Conservation (phyloP, 2,888 invertebrate species). For the Barypeithes pellucidus region DNA sequence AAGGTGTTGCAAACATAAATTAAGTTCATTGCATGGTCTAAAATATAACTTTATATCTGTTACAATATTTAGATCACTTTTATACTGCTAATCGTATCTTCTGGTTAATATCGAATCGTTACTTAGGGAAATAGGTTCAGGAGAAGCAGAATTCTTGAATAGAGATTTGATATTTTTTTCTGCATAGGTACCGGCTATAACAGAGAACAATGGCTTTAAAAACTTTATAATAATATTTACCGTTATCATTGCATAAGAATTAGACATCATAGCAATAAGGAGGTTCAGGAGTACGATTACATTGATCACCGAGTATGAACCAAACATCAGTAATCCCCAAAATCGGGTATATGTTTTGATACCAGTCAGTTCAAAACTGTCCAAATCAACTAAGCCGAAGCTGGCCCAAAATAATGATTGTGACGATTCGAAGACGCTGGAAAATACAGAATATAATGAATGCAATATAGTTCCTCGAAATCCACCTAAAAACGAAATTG, state of each 20-base stretch:
- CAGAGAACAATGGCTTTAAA: no score
- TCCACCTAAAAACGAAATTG: no score
- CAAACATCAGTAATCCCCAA: constrained; percentile 97
- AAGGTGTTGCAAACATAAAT: no score
- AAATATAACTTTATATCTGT: no score
- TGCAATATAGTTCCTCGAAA: no score
- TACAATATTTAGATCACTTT: no score
- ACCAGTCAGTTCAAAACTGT: constrained; percentile 89
- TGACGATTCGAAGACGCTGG: constrained; percentile 92
- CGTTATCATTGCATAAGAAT: constrained; percentile 93
- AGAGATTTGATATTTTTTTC: no score
- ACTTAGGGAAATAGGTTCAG: neutral
- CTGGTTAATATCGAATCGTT: no score
- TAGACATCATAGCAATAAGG: constrained; percentile 98
- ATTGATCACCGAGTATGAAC: constrained; percentile 95
- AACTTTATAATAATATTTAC: no score
- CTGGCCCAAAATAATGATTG: constrained; percentile 98
- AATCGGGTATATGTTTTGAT: constrained; percentile 94
- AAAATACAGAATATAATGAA: constrained; percentile 39
- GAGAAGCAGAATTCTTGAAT: neutral
- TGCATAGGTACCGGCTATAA: no score
- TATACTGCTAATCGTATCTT: no score
- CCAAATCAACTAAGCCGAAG: constrained; percentile 92
- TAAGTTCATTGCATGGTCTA: no score
- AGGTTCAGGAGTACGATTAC: constrained; percentile 94